Base-by-base conservation (phyloP, 2,888 invertebrate genomes). In the Drosophila neoperkinsi region DNA sequence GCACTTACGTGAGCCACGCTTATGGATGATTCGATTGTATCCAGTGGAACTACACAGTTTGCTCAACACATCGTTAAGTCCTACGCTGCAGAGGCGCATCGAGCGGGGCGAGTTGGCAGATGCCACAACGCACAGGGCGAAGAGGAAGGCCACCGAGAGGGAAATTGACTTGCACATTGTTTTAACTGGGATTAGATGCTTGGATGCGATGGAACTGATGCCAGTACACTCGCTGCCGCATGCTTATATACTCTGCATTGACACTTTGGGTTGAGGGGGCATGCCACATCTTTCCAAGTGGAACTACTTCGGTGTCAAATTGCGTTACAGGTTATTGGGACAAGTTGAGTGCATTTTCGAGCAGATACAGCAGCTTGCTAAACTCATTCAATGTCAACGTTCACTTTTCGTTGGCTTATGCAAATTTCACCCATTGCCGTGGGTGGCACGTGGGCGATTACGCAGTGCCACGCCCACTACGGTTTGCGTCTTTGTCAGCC, bases 331-430 rank as follows among this genome's bases (percentile, higher is more conserved):
- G 71, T 82, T 80, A 82, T 76, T 76, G 85, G 69, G 69, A 67
- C 74, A 74, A 76, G 88, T 74, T 90, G 88, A 87, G 89, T 90
- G 84, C 85, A 85, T 90, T 82, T 60, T 64, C 68, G 55, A 82
- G 82, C 74, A 72, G 76, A 72, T 64, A 51, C 73, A 72, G 74
- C 74, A 64, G 38, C 74, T 74, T 81, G 89, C 86, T 90, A 68
- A 85, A 77, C 73, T 86, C 90, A 76, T 86, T 90, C 85, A 86
- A 86, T 86, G 90, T 86, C 85, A 86, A 65, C 84, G 75, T 55
- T 74, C 70, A 77, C 67, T 79, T 80, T 79, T 75, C 72, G 84
- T 76, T 88, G 89, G 86, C 87, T 86, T 90, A 90, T 88, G 90
- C 87, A 90, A 90, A 86, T 86, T 57, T 16, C 38, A 16, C 36